Base-by-base conservation (phyloP, 2,113 vertebrate genomes). In the Dasyurus viverrinus region DNA sequence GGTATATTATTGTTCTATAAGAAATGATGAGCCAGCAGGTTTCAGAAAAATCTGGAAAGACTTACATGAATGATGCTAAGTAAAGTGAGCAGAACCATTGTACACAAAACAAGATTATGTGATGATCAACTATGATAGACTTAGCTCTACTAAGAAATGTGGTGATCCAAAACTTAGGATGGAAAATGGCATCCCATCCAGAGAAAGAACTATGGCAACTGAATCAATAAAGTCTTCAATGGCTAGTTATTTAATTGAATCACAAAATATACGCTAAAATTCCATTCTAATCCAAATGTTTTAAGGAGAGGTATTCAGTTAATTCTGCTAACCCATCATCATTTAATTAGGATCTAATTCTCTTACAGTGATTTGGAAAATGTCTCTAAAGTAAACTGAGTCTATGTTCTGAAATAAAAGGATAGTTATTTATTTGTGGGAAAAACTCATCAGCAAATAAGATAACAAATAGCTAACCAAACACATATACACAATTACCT, bases 211-310 rank as follows among this genome's bases (percentile, higher is more conserved):
- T 52, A 52, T 52, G 50, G 50, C 10, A 10, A 52, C 9, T 52
- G 50, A 52, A 52, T 52, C 50, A 52, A 52, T 52, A 52, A 52
- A 52, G 1, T 84, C 52, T 42, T 48, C 92, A 12, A 50, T 26
- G 48, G 52, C 50, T 57, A 95, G 93, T 8, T 93, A 47, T 50
- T 53, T 94, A 52, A 92, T 57, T 12, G 27, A 89, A 94, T 89
- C 84, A 52, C 94, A 94, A 93, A 96, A 54, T 95, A n/a, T 9
- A 53, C 0, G 54, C 23, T 42, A 89, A 76, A 48, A 84, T 93
- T 91, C 54, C 76, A 60, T 23, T 96, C 89, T 23, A 23, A 93
- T 53, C 30, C 53, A 19, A 42, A 26, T 0, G 55, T 30, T 0
- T 52, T 48, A 94, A 95, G 54, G 94, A 52, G 52, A 93, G 12